A percentile compares a stretch with the other conserved stretches of the same genome.
Evolutionary conservation across 2,113 vertebrate species (phyloP).

Genomic region (Mesitornis unicolor): DNA sequence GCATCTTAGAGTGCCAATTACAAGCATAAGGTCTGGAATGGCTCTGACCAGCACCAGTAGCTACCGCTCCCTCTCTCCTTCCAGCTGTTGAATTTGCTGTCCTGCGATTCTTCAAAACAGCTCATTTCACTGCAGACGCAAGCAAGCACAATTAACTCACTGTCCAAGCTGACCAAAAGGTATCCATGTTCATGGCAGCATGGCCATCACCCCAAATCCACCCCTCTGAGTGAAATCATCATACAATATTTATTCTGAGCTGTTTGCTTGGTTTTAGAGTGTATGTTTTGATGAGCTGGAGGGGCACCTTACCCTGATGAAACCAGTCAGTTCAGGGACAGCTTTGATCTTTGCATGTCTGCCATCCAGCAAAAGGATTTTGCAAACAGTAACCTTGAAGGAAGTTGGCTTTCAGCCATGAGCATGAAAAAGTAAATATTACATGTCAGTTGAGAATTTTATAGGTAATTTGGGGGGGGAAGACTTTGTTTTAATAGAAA

Average conservation of each 20-base stretch:
- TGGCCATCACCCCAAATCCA: neutral
- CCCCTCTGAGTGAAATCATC: neutral
- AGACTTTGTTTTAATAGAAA: neutral
- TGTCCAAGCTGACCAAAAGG: neutral
- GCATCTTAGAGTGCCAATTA: slow-evolving; percentile 38
- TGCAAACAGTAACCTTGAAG: slow-evolving; percentile 8
- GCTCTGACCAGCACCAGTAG: neutral
- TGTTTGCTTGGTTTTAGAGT: neutral
- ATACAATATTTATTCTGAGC: neutral
- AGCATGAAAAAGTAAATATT: neutral
- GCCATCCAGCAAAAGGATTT: neutral
- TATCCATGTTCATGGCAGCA: neutral
- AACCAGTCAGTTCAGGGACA: neutral
- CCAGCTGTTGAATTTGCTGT: neutral
- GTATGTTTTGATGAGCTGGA: neutral
- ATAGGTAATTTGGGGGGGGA: neutral
- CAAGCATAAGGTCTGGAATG: slow-evolving; percentile 41
- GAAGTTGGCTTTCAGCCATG: neutral
- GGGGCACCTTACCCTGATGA: neutral
- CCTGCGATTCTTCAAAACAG: neutral
- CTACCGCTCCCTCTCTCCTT: neutral
- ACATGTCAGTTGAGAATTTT: neutral
- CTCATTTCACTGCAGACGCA: neutral
- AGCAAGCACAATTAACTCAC: neutral
- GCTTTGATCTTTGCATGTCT: slow-evolving; percentile 26